Percentiles rank a stretch among this genome's conserved stretches.
Conservation (phyloP, 2,797 vertebrate genomes). For the Scarus forsteni region DNA sequence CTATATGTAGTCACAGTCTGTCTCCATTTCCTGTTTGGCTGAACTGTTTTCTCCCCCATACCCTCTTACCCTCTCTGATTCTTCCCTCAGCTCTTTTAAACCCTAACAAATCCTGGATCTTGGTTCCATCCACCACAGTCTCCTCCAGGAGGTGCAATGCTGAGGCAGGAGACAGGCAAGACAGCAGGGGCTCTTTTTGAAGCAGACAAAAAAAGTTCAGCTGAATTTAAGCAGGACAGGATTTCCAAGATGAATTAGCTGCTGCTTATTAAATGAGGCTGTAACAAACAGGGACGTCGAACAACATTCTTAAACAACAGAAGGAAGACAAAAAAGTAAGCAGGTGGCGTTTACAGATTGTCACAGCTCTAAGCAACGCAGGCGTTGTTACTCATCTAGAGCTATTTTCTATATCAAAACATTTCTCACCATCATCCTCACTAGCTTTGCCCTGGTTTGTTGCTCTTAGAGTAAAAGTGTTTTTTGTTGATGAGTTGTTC, state of each 20-base stretch:
- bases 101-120: conserved; percentile 62
- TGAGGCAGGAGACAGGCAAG: conserved; percentile 56
- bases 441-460: not conserved
- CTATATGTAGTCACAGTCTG: conserved; percentile 68
- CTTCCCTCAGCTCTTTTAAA: conserved; percentile 62
- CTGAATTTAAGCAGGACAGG: conserved; percentile 43
- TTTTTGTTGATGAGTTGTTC: conserved; percentile 10
- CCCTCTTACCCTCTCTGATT: conserved; percentile 41
- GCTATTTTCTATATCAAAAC: conserved; percentile 52
- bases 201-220: conserved; percentile 41
- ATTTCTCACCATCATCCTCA: conserved; percentile 14
- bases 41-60: conserved; percentile 52
- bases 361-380: conserved; percentile 52
- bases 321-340: conserved; percentile 14
- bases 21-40: conserved; percentile 82
- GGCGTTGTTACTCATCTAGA: conserved; percentile 50
- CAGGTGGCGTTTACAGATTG: conserved; percentile 22
- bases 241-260: conserved; percentile 35
- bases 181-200: conserved; percentile 49
- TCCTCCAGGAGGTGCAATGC: conserved; percentile 44
- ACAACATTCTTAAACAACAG: conserved; percentile 11
- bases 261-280: conserved; percentile 32
- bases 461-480: not conserved
- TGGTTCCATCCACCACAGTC: conserved; percentile 63
- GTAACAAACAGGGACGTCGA: conserved; percentile 23